Conservation (phyloP, 2,888 invertebrate genomes). For the Agrochola macilenta region DNA sequence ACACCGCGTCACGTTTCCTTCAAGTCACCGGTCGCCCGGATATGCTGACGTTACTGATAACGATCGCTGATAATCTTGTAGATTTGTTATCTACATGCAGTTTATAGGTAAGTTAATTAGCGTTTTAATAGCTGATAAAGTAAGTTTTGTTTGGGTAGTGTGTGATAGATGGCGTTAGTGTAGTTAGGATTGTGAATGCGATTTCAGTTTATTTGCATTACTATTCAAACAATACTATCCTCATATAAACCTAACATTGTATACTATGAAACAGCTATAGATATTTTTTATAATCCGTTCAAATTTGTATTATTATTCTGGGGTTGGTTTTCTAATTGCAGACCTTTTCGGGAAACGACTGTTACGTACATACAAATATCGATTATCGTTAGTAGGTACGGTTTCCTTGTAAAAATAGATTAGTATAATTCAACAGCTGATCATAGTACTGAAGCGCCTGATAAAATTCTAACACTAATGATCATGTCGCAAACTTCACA, state of each 20-base stretch:
- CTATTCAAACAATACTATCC: background rate
- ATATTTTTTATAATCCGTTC: background rate
- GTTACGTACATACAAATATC: background rate
- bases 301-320: background rate
- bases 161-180: conserved; percentile 35
- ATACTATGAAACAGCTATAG: background rate
- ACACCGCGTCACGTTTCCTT: background rate
- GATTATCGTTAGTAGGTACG: background rate
- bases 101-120: conserved; percentile 38
- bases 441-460: conserved; percentile 19
- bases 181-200: background rate
- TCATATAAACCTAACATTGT: background rate
- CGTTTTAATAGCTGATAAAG: conserved; percentile 9
- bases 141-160: background rate
- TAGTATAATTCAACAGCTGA: background rate
- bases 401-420: background rate
- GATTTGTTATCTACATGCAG: conserved; percentile 36
- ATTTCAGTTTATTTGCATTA: background rate
- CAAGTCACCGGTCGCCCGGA: background rate
- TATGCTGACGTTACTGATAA: conserved; percentile 32
- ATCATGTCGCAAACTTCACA: background rate
- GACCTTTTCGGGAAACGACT: background rate
- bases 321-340: background rate
- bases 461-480: background rate
- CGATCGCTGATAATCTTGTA: conserved; percentile 41